phyloP scores from a whole-genome alignment of 2,888 invertebrate species.

The Rhagophthalmus giganteus region DNA sequence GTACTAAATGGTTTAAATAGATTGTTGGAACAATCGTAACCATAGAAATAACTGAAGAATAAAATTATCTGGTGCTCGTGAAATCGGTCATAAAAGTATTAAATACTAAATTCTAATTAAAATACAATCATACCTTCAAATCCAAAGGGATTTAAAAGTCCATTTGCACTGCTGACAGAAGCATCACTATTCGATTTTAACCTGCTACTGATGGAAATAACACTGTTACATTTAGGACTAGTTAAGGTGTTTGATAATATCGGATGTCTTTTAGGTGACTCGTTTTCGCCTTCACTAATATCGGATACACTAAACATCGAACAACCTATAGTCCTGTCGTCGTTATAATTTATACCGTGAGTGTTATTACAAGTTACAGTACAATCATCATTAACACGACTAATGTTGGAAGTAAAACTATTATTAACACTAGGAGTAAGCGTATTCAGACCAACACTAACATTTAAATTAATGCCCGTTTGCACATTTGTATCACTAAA shows the following conservation, averaged over 20 bases:
- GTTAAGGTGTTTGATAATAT: constrained; percentile 49
- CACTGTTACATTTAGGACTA: constrained; percentile 53
- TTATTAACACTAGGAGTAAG: constrained; percentile 45
- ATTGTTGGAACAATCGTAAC: too few relatives aligned
- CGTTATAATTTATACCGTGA: constrained; percentile 23
- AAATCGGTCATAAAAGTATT: background rate
- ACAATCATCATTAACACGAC: constrained; percentile 38
- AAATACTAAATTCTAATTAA: constrained; percentile 3
- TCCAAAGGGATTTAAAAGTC: constrained; percentile 49
- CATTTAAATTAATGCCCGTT: constrained; percentile 44
- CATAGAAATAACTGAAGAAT: too few relatives aligned
- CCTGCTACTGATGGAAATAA: constrained; percentile 40
- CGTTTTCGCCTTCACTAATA: constrained; percentile 36
- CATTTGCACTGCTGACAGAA: constrained; percentile 44
- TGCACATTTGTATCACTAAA: constrained; percentile 42
- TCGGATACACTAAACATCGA: constrained; percentile 50
- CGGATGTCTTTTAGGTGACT: constrained; percentile 40
- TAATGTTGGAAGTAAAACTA: constrained; percentile 41
- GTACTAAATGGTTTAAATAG: too few relatives aligned
- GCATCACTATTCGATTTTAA: constrained; percentile 29
- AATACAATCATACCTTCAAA: constrained; percentile 43
- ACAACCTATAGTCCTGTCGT: constrained; percentile 48
- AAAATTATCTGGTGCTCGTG: too few relatives aligned
- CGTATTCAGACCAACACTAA: constrained; percentile 47
- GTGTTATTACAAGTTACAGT: constrained; percentile 27